phyloP scores from a whole-genome alignment of 2,888 invertebrate genomes.

The Hirtodrosophila alboralis region DNA sequence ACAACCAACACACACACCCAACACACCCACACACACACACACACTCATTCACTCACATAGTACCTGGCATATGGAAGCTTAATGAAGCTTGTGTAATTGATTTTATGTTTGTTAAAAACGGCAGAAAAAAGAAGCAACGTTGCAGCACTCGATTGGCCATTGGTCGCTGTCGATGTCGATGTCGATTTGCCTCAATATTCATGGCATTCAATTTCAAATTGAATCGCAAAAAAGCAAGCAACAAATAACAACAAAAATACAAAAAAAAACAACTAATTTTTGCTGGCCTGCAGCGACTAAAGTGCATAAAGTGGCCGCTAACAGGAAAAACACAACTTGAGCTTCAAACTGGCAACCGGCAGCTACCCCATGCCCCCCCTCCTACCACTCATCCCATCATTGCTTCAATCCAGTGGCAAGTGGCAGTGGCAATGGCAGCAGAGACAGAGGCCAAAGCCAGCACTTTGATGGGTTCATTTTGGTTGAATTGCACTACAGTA shows the following conservation, averaged over 20 bases:
- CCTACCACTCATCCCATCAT: no score
- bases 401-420: slow-evolving; percentile 15
- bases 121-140: slow-evolving; percentile 71
- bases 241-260: slow-evolving; percentile 24
- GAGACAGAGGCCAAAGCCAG: slow-evolving; percentile 10
- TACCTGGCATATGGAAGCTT: slow-evolving; percentile 43
- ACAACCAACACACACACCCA: slow-evolving; percentile 29
- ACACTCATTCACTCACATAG: slow-evolving; percentile 8
- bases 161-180: slow-evolving; percentile 34
- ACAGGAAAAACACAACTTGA: slow-evolving; percentile 52
- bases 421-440: slow-evolving; percentile 31
- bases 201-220: slow-evolving; percentile 71
- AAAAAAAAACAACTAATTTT: slow-evolving; percentile 54
- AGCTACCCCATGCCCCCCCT: slow-evolving; percentile 11
- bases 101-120: slow-evolving; percentile 76
- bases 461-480: slow-evolving; percentile 67
- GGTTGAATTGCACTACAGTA: slow-evolving; percentile 15
- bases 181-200: slow-evolving; percentile 59
- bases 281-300: slow-evolving; percentile 63
- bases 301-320: slow-evolving; percentile 65
- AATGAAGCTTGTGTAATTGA: slow-evolving; percentile 77
- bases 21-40: slow-evolving; percentile 3
- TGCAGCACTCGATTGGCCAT: slow-evolving; percentile 30
- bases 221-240: slow-evolving; percentile 56
- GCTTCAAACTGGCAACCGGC: slow-evolving; percentile 29